Percentiles rank a stretch among this genome's conserved stretches.
Conservation (phyloP, 2,888 invertebrate species). For the Sthenelais limicola region DNA sequence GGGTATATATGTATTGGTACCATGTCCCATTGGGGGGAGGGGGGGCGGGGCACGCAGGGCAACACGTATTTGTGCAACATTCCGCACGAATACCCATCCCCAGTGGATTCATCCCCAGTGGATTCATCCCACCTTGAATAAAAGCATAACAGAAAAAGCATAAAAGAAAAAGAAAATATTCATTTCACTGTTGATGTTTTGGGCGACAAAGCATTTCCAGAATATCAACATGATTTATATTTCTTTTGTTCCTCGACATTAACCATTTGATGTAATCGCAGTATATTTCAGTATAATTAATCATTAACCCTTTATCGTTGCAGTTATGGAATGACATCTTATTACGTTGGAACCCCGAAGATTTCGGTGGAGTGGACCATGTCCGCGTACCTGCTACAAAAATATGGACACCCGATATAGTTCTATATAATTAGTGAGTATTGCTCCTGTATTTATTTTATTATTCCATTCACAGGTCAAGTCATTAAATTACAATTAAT, state of each 20-base stretch:
- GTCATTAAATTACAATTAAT: background rate
- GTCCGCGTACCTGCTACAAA: slow-evolving; percentile 64
- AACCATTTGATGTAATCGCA: background rate
- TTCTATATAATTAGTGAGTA: slow-evolving; percentile 70
- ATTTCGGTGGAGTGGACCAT: slow-evolving; percentile 63
- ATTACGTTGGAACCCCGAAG: slow-evolving; percentile 64
- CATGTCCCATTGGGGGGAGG: too few species aligned
- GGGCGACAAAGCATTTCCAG: slow-evolving; percentile 17
- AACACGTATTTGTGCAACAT: too few species aligned
- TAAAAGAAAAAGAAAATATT: too few species aligned
- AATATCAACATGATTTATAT: slow-evolving; percentile 6
- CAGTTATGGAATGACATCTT: slow-evolving; percentile 69
- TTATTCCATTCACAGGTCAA: background rate
- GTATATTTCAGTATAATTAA: background rate
- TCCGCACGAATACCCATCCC: too few species aligned
- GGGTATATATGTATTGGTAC: too few species aligned
- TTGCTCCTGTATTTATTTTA: background rate
- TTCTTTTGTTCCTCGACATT: background rate
- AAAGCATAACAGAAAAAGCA: too few species aligned
- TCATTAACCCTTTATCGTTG: background rate
- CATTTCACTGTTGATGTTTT: background rate
- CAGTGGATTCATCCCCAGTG: too few species aligned
- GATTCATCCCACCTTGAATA: too few species aligned
- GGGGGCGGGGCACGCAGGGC: too few species aligned
- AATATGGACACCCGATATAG: slow-evolving; percentile 71